Conservation (phyloP, 2,113 vertebrate genomes). For the Mus musculus region GRCm39 chr16:57696001-57696500, state of each 20-base stretch:
- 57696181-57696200: background rate
- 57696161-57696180: background rate
- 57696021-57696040: background rate
- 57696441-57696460: no score
- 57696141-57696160: background rate
- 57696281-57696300: background rate
- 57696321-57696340: no score
- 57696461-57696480: background rate
- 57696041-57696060: background rate
- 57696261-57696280: background rate
- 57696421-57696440: background rate
- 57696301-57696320: background rate
- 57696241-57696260: background rate
- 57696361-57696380: background rate
- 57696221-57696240: background rate
- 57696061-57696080: background rate
- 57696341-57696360: no score
- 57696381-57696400: no score
- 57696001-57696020: background rate
- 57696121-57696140: background rate
- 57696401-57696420: no score
- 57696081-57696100: background rate
- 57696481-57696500: background rate
- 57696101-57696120: conserved; percentile 9
- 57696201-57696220: background rate